These are phyloP conservation scores for Margaritifera margaritifera DNA, from an alignment of 2,888 invertebrate species.

Conservation along the genomic window DNA sequence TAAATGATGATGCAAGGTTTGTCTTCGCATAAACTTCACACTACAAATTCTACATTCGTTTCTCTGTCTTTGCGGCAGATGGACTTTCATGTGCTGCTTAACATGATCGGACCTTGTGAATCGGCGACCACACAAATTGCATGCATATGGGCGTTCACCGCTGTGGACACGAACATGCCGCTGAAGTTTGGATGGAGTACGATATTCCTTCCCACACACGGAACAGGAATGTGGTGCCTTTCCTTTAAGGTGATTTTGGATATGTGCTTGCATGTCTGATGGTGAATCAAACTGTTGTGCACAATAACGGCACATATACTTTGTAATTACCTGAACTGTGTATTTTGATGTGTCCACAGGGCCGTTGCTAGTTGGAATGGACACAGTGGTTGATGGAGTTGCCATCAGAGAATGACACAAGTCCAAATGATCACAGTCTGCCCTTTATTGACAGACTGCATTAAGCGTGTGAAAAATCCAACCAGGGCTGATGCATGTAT, in stretches of 20 bases:
- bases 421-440: no score
- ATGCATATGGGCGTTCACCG: conserved; percentile 58
- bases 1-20: conserved; percentile 51
- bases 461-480: no score
- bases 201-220: conserved; percentile 56
- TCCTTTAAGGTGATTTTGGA: conserved; percentile 37
- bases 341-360: no score
- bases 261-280: conserved; percentile 48
- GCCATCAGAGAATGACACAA: no score
- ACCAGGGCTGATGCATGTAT: no score
- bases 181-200: conserved; percentile 60
- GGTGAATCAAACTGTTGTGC: conserved; percentile 53
- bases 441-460: no score
- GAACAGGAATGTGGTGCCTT: conserved; percentile 50
- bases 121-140: conserved; percentile 53
- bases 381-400: no score
- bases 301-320: conserved; percentile 60
- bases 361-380: no score
- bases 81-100: conserved; percentile 61
- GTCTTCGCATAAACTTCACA: conserved; percentile 49
- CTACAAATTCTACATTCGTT: conserved; percentile 56
- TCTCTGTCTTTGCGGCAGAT: conserved; percentile 50
- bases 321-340: conserved; percentile 56
- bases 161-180: conserved; percentile 61
- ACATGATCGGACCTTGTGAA: conserved; percentile 62